Evolutionary conservation across 1,140 invertebrate species (phyloP), one percentile per base, ranked within the genome.

Genomic region (Nasonia longicornis): DNA sequence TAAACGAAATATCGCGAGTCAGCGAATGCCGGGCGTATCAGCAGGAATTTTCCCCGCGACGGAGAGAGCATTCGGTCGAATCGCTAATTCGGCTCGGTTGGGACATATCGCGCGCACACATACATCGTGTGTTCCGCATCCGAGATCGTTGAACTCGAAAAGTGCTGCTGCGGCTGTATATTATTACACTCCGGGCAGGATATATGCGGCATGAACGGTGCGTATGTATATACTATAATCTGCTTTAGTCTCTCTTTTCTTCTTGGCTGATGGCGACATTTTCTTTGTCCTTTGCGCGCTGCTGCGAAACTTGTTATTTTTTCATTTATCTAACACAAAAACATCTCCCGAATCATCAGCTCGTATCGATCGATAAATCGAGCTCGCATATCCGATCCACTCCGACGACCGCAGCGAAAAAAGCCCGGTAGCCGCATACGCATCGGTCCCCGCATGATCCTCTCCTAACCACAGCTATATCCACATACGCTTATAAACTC

Each of bases 131-230:
- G 79, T 76, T 81, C 82, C 83, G 85, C 84, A 86, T 88, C 85
- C 73, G 86, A 87, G 89, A 90, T 89, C 89, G 84, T 89, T 90
- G 89, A 90, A 90, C 88, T 86, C 88, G 82, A 87, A 87, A 42
- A 72, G 86, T 87, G 85, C 83, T 87, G 87, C 87, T 89, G 89
- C 89, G 20, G 52, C 52, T 58, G 20, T 58, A 58, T 26, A 26
- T 26, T 26, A 26, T n/a, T 42, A 20, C 16, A n/a, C 1, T 20
- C 52, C 20, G 20, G 2, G 14, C 87, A 87, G 87, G 86, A 88
- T 87, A 88, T 87, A 87, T 84, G 82, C 77, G 72, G 11, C 83
- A 82, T 42, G 38, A 42, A 42, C 38, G 38, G 10, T 42, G 38
- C 38, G 38, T 8, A 42, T 42, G 8, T 42, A 1, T 42, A 42